A percentile compares a stretch with the other conserved stretches of the same genome.
Evolutionary conservation across 2,888 invertebrate species (phyloP).

Genomic region (Morinoia aosen): DNA sequence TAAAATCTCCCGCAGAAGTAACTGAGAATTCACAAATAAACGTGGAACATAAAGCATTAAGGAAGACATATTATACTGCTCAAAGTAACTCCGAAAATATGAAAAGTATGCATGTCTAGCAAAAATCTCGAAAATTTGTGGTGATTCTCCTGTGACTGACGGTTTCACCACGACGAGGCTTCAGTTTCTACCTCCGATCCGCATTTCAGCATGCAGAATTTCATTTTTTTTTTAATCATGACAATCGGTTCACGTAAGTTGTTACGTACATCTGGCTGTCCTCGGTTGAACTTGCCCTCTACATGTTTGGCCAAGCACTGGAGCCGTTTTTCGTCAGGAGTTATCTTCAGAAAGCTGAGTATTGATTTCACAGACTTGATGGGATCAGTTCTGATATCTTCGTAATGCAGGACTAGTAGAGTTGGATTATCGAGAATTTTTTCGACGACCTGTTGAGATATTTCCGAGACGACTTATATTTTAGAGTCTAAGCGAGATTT

Average conservation of each 20-base stretch:
- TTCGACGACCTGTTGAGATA: background rate
- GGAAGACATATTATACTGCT: too few species aligned
- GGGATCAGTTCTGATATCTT: constrained; percentile 68
- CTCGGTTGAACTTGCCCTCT: constrained; percentile 39
- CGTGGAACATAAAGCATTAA: too few species aligned
- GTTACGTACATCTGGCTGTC: background rate
- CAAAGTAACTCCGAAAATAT: too few species aligned
- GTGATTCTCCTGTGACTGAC: too few species aligned
- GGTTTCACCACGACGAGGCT: too few species aligned
- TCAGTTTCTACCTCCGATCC: background rate
- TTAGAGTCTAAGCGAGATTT: too few species aligned
- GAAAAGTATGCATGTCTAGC: too few species aligned
- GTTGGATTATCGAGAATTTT: background rate
- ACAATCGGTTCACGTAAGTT: background rate
- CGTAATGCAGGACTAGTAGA: constrained; percentile 70
- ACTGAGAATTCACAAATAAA: too few species aligned
- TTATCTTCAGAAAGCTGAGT: constrained; percentile 42
- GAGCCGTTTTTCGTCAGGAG: background rate
- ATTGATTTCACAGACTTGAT: background rate
- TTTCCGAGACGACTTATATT: too few species aligned
- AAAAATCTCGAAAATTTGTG: too few species aligned
- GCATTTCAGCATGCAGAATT: background rate
- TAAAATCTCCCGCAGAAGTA: too few species aligned
- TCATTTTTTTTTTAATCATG: background rate
- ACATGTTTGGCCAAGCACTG: constrained; percentile 48